Evolutionary conservation across 2,888 invertebrate genomes (phyloP).

Genomic region (Chalcosyrphus nemorum): DNA sequence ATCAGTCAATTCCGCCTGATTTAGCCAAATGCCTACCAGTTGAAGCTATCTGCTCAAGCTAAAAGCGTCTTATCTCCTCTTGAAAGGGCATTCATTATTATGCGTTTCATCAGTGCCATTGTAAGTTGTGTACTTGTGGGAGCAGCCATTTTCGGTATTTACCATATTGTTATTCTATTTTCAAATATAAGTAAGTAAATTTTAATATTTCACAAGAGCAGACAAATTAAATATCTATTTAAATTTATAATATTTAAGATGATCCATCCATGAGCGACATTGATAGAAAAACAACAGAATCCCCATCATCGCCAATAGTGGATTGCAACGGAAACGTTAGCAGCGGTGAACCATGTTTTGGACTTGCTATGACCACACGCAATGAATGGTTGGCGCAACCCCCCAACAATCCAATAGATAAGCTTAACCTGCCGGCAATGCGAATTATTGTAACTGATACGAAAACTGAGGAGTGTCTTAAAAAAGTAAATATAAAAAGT

Average conservation of each 20-base stretch:
- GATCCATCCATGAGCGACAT: not conserved
- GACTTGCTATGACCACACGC: slow-evolving; percentile 46
- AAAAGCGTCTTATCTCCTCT: not conserved
- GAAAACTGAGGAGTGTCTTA: slow-evolving; percentile 21
- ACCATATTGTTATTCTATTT: slow-evolving; percentile 38
- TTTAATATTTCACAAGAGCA: too few relatives aligned
- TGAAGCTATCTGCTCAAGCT: not conserved
- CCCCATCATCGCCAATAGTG: not conserved
- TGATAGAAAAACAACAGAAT: not conserved
- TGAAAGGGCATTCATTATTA: too few relatives aligned
- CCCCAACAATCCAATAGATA: slow-evolving; percentile 12
- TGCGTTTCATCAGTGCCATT: slow-evolving; percentile 15
- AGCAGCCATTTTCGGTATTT: slow-evolving; percentile 34
- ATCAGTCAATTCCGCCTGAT: slow-evolving; percentile 26
- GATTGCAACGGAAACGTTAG: slow-evolving; percentile 32
- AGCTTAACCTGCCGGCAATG: slow-evolving; percentile 5
- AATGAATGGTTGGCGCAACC: slow-evolving; percentile 51
- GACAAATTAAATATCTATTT: too few relatives aligned
- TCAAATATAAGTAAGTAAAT: slow-evolving; percentile 41
- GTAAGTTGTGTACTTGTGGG: slow-evolving; percentile 8
- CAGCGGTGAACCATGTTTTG: slow-evolving; percentile 31
- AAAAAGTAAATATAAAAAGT: slow-evolving; percentile 7
- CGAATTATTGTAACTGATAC: slow-evolving; percentile 32
- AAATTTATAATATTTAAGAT: slow-evolving; percentile 5
- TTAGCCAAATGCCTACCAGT: not conserved